Evolutionary conservation across 2,888 invertebrate genomes (phyloP).

Genomic region (Tetropium fuscum): DNA sequence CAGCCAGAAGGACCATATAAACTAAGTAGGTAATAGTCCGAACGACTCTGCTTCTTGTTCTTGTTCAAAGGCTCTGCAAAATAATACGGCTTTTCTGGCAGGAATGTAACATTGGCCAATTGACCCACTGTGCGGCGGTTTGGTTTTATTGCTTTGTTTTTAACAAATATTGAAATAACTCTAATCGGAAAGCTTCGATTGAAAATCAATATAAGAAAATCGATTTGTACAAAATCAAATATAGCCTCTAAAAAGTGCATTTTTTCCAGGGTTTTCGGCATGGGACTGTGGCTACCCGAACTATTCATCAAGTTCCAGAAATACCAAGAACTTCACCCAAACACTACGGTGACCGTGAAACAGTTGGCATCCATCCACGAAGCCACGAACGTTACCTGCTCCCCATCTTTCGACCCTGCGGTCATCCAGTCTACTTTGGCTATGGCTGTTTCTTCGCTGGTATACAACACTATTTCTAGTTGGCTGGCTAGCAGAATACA

Average conservation of each 20-base stretch:
- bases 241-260: not conserved
- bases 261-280: constrained; percentile 73
- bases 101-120: too few relatives aligned
- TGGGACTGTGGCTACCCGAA: constrained; percentile 83
- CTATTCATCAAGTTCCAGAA: constrained; percentile 73
- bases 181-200: too few relatives aligned
- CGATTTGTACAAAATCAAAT: not conserved
- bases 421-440: constrained; percentile 76
- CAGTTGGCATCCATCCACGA: constrained; percentile 57
- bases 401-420: constrained; percentile 69
- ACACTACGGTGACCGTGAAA: constrained; percentile 67
- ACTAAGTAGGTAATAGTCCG: too few relatives aligned
- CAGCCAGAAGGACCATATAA: too few relatives aligned
- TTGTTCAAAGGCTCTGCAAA: too few relatives aligned
- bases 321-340: constrained; percentile 64
- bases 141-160: too few relatives aligned
- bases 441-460: constrained; percentile 74
- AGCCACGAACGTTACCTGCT: constrained; percentile 61
- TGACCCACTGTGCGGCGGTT: too few relatives aligned
- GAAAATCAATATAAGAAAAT: too few relatives aligned
- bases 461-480: constrained; percentile 75
- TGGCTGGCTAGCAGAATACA: constrained; percentile 66
- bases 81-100: too few relatives aligned
- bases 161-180: too few relatives aligned
- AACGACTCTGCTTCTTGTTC: too few relatives aligned